Base-by-base conservation (phyloP, 1,140 invertebrate species). In the Gryon sp. region DNA sequence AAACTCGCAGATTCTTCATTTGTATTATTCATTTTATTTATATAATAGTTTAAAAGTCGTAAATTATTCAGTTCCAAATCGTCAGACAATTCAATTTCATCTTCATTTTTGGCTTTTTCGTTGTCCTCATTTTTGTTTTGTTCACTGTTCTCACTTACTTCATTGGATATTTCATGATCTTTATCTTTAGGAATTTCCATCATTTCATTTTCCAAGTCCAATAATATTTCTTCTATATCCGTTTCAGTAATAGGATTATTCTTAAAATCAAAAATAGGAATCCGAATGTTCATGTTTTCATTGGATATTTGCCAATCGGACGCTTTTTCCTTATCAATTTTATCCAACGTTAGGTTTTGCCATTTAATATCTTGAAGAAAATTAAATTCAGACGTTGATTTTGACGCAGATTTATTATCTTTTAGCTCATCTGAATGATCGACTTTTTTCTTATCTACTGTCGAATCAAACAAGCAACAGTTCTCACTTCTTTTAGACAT, bases 21-120 rank as follows among this genome's bases (percentile, higher is more conserved):
- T 6, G 0, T 11, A 22, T 36, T 14, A 1, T 55, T 65, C 11
- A 14, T n/a, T n/a, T n/a, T n/a, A n/a, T n/a, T n/a, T n/a, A n/a
- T n/a, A n/a, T n/a, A n/a, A n/a, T n/a, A n/a, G n/a, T n/a, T n/a
- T n/a, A n/a, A n/a, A n/a, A n/a, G n/a, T 26, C 32, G 5, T 22
- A 1, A 14, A 2, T 46, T n/a, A 12, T 26, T 24, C 19, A 9
- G 1, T 46, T n/a, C n/a, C 1, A 6, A 93, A 92, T 40, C 5
- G 2, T 20, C 28, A 22, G 46, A 6, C 32, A 12, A n/a, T n/a
- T n/a, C n/a, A n/a, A n/a, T 12, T 11, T 2, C 2, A 2, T 34
- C 32, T n/a, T 12, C 11, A 5, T 6, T 12, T 34, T 34, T 34
- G 1, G 11, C 5, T 34, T 34, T 32, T 2, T 48, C 18, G 8